A percentile compares a stretch with the other conserved stretches of the same genome.
Conservation (phyloP, 2,113 vertebrate species). For the Vulpes ferrilata region DNA sequence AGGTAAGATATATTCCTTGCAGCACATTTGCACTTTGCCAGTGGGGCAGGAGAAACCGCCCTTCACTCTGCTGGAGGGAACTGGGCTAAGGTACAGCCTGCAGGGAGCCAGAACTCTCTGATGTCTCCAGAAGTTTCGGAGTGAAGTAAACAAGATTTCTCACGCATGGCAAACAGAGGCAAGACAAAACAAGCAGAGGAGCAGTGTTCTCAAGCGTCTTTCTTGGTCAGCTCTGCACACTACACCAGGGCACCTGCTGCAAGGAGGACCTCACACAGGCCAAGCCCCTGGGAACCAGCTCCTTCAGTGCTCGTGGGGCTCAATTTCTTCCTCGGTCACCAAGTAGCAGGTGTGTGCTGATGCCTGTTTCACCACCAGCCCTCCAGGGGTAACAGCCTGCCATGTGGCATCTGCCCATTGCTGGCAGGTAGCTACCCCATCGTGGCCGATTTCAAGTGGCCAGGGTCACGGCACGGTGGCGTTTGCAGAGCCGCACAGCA, state of each 20-base stretch:
- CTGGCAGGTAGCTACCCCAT: not conserved
- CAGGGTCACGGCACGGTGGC: not conserved
- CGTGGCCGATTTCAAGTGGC: not conserved
- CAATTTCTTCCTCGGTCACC: not conserved
- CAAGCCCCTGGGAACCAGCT: not conserved
- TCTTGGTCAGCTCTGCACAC: not conserved
- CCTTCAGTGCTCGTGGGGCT: not conserved
- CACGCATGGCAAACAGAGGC: not conserved
- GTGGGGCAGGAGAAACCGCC: not conserved
- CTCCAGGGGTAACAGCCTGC: not conserved
- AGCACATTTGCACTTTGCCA: conserved; percentile 36
- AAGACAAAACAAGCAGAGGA: not conserved
- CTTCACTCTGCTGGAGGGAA: not conserved
- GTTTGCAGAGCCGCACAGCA: not conserved
- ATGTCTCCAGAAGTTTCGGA: not conserved
- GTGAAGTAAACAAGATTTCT: not conserved
- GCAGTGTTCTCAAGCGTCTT: not conserved
- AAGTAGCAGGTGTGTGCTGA: not conserved
- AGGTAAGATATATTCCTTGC: conserved; percentile 41
- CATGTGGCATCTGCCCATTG: not conserved
- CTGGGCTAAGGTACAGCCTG: not conserved
- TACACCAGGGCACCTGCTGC: not conserved
- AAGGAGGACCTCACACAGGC: not conserved
- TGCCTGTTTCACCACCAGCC: not conserved
- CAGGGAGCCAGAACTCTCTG: not conserved